These are phyloP conservation scores for Orcinus orca DNA, from an alignment of 2,113 vertebrate genomes.

Conservation along the genomic window DNA sequence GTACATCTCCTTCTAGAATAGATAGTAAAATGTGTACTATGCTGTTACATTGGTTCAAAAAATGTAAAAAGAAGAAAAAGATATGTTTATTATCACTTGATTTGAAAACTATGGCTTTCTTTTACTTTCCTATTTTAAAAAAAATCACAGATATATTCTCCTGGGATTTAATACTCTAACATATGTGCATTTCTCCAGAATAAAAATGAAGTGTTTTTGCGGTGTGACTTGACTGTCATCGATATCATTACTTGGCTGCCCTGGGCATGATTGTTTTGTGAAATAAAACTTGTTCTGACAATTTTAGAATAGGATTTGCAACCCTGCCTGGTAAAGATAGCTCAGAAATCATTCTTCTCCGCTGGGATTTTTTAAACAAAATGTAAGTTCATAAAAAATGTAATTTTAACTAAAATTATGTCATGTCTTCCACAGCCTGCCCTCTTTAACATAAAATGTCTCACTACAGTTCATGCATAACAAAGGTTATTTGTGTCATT, in stretches of 20 bases:
- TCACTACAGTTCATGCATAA: neutral
- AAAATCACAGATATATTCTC: neutral
- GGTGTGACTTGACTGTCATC: neutral
- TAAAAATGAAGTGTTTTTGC: constrained; percentile 28
- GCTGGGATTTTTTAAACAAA: neutral
- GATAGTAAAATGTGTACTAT: neutral
- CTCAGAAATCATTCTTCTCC: neutral
- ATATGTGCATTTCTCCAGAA: neutral
- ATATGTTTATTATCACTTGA: neutral
- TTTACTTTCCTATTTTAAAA: neutral
- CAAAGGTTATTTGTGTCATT: neutral
- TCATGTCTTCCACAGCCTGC: neutral
- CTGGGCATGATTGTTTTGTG: neutral
- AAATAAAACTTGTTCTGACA: constrained; percentile 40
- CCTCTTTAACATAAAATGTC: neutral
- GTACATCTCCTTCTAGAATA: neutral
- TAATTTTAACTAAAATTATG: constrained; percentile 33
- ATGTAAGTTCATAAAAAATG: constrained; percentile 8
- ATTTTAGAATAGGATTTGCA: constrained; percentile 35
- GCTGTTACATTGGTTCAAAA: neutral
- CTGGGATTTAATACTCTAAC: constrained; percentile 32
- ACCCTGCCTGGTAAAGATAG: neutral
- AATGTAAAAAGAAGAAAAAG: neutral
- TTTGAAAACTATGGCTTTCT: neutral
- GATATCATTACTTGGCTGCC: neutral